Percentiles rank a stretch among this genome's conserved stretches.
These are phyloP conservation scores for Ptilorrhoa leucosticta DNA, from an alignment of 2,113 vertebrate genomes.

Conservation along the genomic window DNA sequence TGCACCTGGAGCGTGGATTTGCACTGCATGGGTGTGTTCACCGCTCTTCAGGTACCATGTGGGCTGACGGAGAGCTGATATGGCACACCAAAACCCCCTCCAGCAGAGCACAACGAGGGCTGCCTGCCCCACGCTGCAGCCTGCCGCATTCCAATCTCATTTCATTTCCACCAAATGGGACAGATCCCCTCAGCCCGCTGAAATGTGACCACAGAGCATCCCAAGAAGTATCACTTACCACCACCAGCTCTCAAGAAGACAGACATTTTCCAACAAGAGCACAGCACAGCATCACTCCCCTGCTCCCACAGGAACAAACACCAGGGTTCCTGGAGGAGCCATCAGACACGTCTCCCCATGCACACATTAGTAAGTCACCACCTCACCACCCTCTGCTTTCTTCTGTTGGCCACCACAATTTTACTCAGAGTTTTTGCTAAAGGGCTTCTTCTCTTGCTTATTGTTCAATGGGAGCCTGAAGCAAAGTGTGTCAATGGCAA, in stretches of 20 bases:
- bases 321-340: background rate
- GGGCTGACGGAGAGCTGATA: background rate
- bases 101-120: background rate
- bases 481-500: background rate
- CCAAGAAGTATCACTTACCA: background rate
- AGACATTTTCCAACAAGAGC: background rate
- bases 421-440: background rate
- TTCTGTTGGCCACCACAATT: background rate
- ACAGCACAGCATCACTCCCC: background rate
- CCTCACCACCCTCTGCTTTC: background rate
- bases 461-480: background rate
- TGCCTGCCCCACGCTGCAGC: background rate
- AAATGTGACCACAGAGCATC: background rate
- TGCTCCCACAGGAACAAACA: background rate
- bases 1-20: rapidly evolving
- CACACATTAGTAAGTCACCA: background rate
- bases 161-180: background rate
- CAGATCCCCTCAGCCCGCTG: background rate
- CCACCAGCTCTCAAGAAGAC: background rate
- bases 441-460: background rate
- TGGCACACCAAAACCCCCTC: background rate
- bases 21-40: background rate
- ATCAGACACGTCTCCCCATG: background rate
- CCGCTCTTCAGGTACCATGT: background rate
- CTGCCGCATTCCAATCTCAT: rapidly evolving